These are phyloP conservation scores for Apteryx mantelli DNA, from an alignment of 2,113 vertebrate genomes.

Conservation along the genomic window DNA sequence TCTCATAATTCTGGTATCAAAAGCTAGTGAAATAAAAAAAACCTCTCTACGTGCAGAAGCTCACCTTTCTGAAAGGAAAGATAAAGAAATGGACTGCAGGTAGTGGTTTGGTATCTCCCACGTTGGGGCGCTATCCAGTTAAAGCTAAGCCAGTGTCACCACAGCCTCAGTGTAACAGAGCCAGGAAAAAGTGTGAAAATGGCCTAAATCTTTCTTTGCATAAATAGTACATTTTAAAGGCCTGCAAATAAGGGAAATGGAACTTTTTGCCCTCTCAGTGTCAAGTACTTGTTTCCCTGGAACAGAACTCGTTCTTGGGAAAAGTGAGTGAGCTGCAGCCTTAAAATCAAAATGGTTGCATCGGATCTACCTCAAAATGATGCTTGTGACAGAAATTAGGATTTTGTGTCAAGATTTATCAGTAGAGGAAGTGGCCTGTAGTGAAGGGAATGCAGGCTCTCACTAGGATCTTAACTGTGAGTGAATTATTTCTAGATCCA, in stretches of 20 bases:
- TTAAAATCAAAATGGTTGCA: background rate
- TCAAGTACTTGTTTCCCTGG: background rate
- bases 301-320: background rate
- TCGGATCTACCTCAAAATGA: accelerated
- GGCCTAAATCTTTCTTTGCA: background rate
- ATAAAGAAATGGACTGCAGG: background rate
- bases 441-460: background rate
- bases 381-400: background rate
- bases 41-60: background rate
- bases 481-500: constrained; percentile 16
- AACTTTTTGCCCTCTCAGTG: background rate
- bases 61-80: background rate
- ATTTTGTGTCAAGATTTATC: background rate
- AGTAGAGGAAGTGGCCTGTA: background rate
- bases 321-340: accelerated
- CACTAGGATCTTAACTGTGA: background rate
- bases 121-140: too few relatives aligned
- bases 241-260: background rate
- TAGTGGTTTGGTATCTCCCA: background rate
- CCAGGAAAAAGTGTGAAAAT: background rate
- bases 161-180: background rate
- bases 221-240: background rate
- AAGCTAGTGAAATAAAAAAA: background rate
- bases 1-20: too few relatives aligned
- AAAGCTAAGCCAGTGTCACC: background rate